phyloP scores from a whole-genome alignment of 2,888 invertebrate genomes.

The Nomada lathburiana region DNA sequence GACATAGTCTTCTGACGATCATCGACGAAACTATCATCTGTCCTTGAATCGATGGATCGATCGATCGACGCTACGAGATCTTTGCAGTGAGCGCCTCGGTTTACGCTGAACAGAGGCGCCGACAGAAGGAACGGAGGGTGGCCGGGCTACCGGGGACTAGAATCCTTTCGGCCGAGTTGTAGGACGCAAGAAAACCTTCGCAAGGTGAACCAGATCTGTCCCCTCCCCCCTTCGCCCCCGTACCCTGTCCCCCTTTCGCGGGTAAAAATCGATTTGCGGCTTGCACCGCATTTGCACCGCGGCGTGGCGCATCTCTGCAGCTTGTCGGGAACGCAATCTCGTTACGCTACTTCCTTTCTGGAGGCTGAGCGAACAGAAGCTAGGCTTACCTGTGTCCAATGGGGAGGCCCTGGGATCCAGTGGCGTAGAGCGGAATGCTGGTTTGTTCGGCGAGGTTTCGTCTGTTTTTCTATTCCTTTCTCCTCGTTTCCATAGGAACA shows the following conservation, averaged over 20 bases:
- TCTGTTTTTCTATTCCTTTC: background rate
- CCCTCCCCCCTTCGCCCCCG: constrained; percentile 7
- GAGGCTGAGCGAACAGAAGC: constrained; percentile 47
- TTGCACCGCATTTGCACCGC: constrained; percentile 56
- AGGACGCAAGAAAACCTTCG: constrained; percentile 70
- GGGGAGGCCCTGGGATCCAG: constrained; percentile 26
- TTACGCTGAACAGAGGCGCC: constrained; percentile 27
- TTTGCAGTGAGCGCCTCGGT: constrained; percentile 31
- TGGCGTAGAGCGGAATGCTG: constrained; percentile 38
- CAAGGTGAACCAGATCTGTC: constrained; percentile 70
- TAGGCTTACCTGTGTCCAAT: constrained; percentile 38
- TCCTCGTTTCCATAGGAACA: background rate
- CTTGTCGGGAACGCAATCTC: constrained; percentile 62
- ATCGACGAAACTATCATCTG: constrained; percentile 6
- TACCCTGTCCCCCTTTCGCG: constrained; percentile 11
- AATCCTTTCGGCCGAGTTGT: constrained; percentile 37
- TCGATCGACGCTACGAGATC: background rate
- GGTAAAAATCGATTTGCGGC: constrained; percentile 54
- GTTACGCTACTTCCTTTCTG: constrained; percentile 70
- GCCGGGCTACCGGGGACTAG: constrained; percentile 26
- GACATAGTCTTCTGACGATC: background rate
- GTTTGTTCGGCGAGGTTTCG: background rate
- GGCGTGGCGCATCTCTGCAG: constrained; percentile 39
- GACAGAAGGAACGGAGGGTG: constrained; percentile 29
- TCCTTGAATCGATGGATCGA: constrained; percentile 33